A percentile compares a stretch with the other conserved stretches of the same genome.
phyloP scores from a whole-genome alignment of 1,140 invertebrate species.

The Babylonia areolata region DNA sequence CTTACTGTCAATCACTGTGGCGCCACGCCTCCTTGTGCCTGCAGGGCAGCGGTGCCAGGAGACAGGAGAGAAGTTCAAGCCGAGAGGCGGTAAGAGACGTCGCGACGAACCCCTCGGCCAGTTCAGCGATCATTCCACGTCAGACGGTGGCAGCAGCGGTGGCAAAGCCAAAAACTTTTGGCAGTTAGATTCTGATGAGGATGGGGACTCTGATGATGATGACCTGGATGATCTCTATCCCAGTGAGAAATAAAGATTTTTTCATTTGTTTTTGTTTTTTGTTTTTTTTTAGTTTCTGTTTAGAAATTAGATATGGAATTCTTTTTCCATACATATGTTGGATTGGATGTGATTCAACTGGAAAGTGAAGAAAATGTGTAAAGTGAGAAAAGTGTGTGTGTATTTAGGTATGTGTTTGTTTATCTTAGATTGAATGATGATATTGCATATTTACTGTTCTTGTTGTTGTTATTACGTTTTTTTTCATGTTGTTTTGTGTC shows the following conservation, averaged over 20 bases:
- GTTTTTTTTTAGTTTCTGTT: no score
- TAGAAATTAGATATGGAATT: no score
- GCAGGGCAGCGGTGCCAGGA: slow-evolving; percentile 63
- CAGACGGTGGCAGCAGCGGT: slow-evolving; percentile 41
- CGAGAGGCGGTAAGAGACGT: slow-evolving; percentile 36
- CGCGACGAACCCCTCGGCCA: slow-evolving; percentile 12
- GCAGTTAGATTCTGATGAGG: slow-evolving; percentile 36
- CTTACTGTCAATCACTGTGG: background rate
- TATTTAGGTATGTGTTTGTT: no score
- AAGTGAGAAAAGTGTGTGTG: no score
- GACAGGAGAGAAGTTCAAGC: slow-evolving; percentile 55
- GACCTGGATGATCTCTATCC: slow-evolving; percentile 42
- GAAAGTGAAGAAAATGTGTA: no score
- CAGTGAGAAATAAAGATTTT: slow-evolving; percentile 24
- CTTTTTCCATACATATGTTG: no score
- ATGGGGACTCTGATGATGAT: slow-evolving; percentile 40
- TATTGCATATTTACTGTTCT: no score
- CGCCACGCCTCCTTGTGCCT: slow-evolving; percentile 23
- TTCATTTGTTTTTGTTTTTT: no score
- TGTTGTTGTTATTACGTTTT: no score
- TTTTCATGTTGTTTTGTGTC: no score
- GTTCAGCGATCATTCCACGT: slow-evolving; percentile 41
- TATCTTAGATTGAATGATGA: no score
- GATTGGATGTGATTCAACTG: no score
- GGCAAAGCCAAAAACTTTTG: slow-evolving; percentile 18